Evolutionary conservation across 2,888 invertebrate genomes (phyloP).

Genomic region (Cyclophora punctaria): DNA sequence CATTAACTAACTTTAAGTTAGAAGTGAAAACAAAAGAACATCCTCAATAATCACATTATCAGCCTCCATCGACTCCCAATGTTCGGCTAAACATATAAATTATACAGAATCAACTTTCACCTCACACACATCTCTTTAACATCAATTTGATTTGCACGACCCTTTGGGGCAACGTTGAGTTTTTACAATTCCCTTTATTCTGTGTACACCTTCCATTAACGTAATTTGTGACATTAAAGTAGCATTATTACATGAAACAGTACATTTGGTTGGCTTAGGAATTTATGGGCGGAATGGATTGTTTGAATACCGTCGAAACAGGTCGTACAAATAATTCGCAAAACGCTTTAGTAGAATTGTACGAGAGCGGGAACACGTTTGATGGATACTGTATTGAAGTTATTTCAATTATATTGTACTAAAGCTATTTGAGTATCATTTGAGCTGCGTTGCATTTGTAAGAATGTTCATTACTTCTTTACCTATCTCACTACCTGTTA

Average conservation of each 20-base stretch:
- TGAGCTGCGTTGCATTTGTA: no score
- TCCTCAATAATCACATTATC: slow-evolving; percentile 19
- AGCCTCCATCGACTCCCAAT: slow-evolving; percentile 18
- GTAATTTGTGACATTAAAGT: slow-evolving; percentile 3
- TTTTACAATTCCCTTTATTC: slow-evolving; percentile 11
- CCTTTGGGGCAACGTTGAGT: slow-evolving; percentile 16
- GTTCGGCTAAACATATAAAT: slow-evolving; percentile 16
- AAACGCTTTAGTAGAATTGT: no score
- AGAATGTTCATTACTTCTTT: no score
- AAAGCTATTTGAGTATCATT: no score
- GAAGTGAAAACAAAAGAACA: slow-evolving; percentile 12
- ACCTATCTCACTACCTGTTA: no score
- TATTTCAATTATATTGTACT: no score
- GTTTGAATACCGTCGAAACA: not conserved
- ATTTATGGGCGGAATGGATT: not conserved
- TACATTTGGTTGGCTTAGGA: not conserved
- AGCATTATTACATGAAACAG: no score
- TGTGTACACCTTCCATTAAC: slow-evolving; percentile 11
- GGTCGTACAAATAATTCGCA: slow-evolving; percentile 15
- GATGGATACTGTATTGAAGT: no score
- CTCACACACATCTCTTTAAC: slow-evolving; percentile 25
- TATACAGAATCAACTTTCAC: slow-evolving; percentile 28
- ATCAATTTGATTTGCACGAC: slow-evolving; percentile 39
- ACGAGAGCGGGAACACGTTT: no score
- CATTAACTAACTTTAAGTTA: no score